Percentiles rank a stretch among this genome's conserved stretches.
Evolutionary conservation across 2,888 invertebrate genomes (phyloP).

Genomic region (Adineta ricciae): DNA sequence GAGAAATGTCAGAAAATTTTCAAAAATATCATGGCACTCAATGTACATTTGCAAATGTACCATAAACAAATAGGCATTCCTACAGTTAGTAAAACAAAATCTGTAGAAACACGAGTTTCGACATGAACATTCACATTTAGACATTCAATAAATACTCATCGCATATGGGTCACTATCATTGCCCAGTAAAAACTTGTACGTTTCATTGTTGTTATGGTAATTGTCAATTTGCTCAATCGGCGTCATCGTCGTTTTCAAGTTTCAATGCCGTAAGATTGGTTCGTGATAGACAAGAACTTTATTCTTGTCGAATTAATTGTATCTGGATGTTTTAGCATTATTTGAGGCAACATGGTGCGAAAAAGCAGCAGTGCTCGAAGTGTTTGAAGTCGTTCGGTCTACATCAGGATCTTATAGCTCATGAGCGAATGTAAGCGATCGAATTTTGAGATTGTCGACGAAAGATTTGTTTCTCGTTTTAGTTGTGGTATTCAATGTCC

Average conservation of each 20-base stretch:
- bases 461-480: neutral
- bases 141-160: neutral
- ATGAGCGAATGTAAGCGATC: neutral
- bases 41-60: neutral
- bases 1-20: constrained; percentile 4
- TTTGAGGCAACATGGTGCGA: neutral
- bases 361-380: neutral
- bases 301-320: too few relatives aligned
- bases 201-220: neutral
- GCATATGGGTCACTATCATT: neutral
- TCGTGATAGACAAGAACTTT: too few relatives aligned
- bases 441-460: neutral
- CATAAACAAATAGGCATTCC: neutral
- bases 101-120: neutral
- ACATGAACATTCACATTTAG: neutral
- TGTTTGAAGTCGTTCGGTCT: neutral
- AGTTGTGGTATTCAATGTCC: constrained; percentile 9
- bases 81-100: neutral
- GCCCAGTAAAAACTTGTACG: neutral
- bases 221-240: neutral
- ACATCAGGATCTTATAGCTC: neutral
- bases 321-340: neutral
- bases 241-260: neutral
- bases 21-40: constrained; percentile 14
- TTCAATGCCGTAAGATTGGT: neutral